Percentiles rank a stretch among this genome's conserved stretches.
These are phyloP conservation scores for Magallana nippona DNA, from an alignment of 2,888 invertebrate species.

Conservation along the genomic window DNA sequence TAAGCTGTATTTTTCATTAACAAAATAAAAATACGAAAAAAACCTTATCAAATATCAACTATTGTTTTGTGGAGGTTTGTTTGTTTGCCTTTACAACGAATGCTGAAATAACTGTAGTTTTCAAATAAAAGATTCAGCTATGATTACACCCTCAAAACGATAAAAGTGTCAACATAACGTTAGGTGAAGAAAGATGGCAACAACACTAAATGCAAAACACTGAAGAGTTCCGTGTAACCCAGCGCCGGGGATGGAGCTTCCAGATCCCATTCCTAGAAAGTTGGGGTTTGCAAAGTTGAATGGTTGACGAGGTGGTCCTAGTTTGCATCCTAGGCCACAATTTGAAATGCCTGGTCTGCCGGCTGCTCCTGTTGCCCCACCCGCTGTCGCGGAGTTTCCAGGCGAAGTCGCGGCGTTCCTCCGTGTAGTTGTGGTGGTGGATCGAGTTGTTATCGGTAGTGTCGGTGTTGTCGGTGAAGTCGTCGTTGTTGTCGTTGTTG, in stretches of 20 bases:
- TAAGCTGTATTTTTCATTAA: no score
- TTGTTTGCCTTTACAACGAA: no score
- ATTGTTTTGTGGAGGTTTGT: no score
- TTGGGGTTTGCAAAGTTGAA: background rate
- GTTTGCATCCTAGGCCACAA: constrained; percentile 8
- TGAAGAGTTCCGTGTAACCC: background rate
- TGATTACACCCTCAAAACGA: no score
- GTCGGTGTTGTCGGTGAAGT: background rate
- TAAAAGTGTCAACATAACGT: no score
- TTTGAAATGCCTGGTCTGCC: background rate
- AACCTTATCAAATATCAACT: no score
- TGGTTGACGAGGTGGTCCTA: background rate
- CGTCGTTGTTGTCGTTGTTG: background rate
- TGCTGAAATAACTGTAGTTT: no score
- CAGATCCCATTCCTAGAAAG: constrained; percentile 5
- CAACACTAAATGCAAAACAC: no score
- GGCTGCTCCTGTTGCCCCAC: background rate
- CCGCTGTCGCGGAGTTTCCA: background rate
- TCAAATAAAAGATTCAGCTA: no score
- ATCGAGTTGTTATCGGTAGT: background rate
- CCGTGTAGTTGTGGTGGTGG: background rate
- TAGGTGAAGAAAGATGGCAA: no score
- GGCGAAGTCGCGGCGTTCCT: background rate
- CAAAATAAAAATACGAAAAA: no score
- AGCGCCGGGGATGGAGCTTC: background rate